Percentiles rank a stretch among this genome's conserved stretches.
Conservation (phyloP, 2,113 vertebrate genomes). For the Centropus unirufus region DNA sequence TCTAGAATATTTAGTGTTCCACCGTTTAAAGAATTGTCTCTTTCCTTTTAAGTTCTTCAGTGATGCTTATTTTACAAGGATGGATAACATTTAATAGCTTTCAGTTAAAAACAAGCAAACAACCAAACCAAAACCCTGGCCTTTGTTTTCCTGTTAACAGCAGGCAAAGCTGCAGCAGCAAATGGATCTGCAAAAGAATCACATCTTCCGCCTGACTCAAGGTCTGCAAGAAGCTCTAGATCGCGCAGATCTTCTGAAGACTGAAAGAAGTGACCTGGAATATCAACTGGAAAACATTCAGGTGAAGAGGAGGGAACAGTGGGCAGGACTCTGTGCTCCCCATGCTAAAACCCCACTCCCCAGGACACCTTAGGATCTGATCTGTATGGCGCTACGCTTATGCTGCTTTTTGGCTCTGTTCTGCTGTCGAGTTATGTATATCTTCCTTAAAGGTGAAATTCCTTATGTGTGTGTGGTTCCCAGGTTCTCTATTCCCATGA, state of each 20-base stretch:
- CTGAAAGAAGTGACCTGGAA: slow-evolving; percentile 94
- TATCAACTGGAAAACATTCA: slow-evolving; percentile 99
- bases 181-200: slow-evolving; percentile 96
- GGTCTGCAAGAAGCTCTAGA: slow-evolving; percentile 97
- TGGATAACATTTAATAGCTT: not conserved
- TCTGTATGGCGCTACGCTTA: not conserved
- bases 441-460: not conserved
- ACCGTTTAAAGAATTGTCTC: not conserved
- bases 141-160: slow-evolving; percentile 71
- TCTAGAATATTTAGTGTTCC: not conserved
- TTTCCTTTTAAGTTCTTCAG: not conserved
- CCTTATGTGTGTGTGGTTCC: slow-evolving; percentile 48
- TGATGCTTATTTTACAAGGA: not conserved
- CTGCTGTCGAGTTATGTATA: not conserved
- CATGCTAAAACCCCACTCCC: not conserved
- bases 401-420: not conserved
- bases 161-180: slow-evolving; percentile 98
- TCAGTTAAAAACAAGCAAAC: not conserved
- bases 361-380: not conserved
- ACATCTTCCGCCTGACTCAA: slow-evolving; percentile 97
- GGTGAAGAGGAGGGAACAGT: slow-evolving; percentile 74
- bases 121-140: not conserved
- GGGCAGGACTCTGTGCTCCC: not conserved
- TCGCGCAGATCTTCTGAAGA: slow-evolving; percentile 95
- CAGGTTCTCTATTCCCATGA: slow-evolving; percentile 98